Conservation (phyloP, 1,140 invertebrate genomes). For the Drosophila ficusphila region DNA sequence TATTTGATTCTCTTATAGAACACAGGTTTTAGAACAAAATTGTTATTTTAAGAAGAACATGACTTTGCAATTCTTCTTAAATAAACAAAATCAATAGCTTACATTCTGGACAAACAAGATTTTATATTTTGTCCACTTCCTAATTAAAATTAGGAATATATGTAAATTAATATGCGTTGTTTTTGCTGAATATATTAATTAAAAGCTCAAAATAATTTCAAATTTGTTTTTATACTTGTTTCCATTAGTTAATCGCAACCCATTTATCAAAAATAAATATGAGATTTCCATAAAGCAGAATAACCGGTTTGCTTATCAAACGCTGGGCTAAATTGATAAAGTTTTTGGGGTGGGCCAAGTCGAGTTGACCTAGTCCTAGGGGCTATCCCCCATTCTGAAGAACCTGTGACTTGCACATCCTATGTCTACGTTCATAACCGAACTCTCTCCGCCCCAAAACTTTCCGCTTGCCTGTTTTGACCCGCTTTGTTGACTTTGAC, state of each 20-base stretch:
- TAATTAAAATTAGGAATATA: too few relatives aligned
- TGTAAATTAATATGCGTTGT: too few relatives aligned
- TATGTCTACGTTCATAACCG: background rate
- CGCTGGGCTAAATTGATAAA: background rate
- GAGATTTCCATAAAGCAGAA: conserved; percentile 1
- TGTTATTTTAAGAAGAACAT: too few relatives aligned
- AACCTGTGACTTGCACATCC: conserved; percentile 10
- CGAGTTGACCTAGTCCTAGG: conserved; percentile 22
- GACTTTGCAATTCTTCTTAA: too few relatives aligned
- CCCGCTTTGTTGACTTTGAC: conserved; percentile 50
- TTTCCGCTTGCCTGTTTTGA: conserved; percentile 32
- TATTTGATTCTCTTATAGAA: background rate
- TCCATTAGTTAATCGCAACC: background rate
- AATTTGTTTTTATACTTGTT: background rate
- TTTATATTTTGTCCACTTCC: too few relatives aligned
- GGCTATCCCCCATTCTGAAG: background rate
- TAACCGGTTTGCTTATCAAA: conserved; percentile 10
- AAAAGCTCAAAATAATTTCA: background rate
- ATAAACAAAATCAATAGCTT: too few relatives aligned
- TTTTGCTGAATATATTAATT: too few relatives aligned
- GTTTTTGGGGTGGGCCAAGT: background rate
- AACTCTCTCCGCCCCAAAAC: conserved; percentile 22
- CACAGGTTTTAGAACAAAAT: background rate
- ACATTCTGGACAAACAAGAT: too few relatives aligned
- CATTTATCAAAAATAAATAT: background rate